phyloP scores from a whole-genome alignment of 1,140 invertebrate species.

The Tetramorium alpestre region DNA sequence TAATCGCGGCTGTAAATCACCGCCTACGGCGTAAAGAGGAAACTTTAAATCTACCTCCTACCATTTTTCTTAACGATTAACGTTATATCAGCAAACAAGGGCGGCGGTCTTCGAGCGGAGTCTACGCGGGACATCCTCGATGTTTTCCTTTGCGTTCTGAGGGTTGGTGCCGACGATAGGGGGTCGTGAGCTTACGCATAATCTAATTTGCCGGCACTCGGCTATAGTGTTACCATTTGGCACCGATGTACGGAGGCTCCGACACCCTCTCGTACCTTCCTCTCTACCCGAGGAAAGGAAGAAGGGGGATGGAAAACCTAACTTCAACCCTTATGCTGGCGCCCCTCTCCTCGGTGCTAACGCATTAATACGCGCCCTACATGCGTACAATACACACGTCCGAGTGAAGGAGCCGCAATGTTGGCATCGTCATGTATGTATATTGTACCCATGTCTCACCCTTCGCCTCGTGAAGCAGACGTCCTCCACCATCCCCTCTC shows the following conservation, averaged over 20 bases:
- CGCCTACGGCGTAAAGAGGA: background rate
- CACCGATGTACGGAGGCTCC: slow-evolving; percentile 72
- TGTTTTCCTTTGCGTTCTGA: slow-evolving; percentile 65
- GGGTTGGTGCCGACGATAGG: slow-evolving; percentile 64
- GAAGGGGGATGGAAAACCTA: background rate
- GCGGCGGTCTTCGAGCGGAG: background rate
- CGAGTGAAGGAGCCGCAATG: slow-evolving; percentile 63
- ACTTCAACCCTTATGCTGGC: slow-evolving; percentile 36
- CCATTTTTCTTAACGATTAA: slow-evolving; percentile 20
- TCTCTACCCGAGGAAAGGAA: background rate
- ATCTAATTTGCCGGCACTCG: slow-evolving; percentile 81
- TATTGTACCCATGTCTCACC: slow-evolving; percentile 48
- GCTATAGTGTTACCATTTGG: slow-evolving; percentile 70
- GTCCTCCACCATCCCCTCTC: slow-evolving; percentile 9
- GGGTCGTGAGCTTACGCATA: slow-evolving; percentile 73
- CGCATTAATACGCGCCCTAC: slow-evolving; percentile 70
- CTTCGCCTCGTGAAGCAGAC: slow-evolving; percentile 60
- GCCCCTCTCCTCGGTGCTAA: slow-evolving; percentile 31
- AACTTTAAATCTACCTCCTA: background rate
- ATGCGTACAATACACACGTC: slow-evolving; percentile 66
- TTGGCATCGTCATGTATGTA: slow-evolving; percentile 47
- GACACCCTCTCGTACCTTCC: slow-evolving; percentile 46
- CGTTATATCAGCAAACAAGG: slow-evolving; percentile 54
- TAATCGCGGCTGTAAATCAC: background rate
- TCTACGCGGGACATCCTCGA: slow-evolving; percentile 45